Conservation (phyloP, 2,113 vertebrate genomes). For the Dunckerocampus dactyliophorus region DNA sequence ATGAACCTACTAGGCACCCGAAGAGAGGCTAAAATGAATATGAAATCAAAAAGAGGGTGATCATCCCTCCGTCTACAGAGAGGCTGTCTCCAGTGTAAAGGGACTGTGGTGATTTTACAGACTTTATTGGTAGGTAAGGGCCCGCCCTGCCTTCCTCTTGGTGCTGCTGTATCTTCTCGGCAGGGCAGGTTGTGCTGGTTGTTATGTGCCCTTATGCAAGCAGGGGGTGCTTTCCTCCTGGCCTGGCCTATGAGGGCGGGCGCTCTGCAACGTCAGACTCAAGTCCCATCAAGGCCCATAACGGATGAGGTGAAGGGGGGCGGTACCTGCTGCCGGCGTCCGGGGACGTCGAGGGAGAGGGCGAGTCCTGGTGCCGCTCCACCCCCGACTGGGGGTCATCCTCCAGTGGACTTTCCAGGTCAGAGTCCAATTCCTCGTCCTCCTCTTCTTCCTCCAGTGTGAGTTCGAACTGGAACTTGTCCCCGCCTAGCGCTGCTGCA, state of each 20-base stretch:
- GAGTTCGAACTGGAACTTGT: slow-evolving; percentile 85
- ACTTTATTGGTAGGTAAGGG: slow-evolving; percentile 39
- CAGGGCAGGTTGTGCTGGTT: slow-evolving; percentile 52
- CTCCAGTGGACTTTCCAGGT: slow-evolving; percentile 71
- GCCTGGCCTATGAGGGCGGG: slow-evolving; percentile 44
- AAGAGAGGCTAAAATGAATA: slow-evolving; percentile 44
- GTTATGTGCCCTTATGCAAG: slow-evolving; percentile 58
- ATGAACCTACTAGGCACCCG: slow-evolving; percentile 39
- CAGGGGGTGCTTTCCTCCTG: slow-evolving; percentile 39
- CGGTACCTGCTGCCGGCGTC: slow-evolving; percentile 50
- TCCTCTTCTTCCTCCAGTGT: slow-evolving; percentile 80
- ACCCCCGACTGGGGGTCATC: slow-evolving; percentile 53
- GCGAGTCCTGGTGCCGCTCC: slow-evolving; percentile 41
- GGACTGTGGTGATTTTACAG: slow-evolving; percentile 68
- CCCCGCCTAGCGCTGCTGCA: slow-evolving; percentile 39
- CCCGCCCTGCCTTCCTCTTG: slow-evolving; percentile 37
- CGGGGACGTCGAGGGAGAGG: slow-evolving; percentile 44
- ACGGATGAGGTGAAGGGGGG: slow-evolving; percentile 48
- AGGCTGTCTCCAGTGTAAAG: slow-evolving; percentile 70
- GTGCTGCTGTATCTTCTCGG: slow-evolving; percentile 27
- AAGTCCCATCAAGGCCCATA: slow-evolving; percentile 33
- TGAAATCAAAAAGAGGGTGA: slow-evolving; percentile 32
- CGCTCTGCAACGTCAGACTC: slow-evolving; percentile 43
- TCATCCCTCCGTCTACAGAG: slow-evolving; percentile 48
- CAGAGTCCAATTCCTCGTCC: slow-evolving; percentile 60